Evolutionary conservation across 2,113 vertebrate species (phyloP).

Genomic region (Chiloscyllium plagiosum): DNA sequence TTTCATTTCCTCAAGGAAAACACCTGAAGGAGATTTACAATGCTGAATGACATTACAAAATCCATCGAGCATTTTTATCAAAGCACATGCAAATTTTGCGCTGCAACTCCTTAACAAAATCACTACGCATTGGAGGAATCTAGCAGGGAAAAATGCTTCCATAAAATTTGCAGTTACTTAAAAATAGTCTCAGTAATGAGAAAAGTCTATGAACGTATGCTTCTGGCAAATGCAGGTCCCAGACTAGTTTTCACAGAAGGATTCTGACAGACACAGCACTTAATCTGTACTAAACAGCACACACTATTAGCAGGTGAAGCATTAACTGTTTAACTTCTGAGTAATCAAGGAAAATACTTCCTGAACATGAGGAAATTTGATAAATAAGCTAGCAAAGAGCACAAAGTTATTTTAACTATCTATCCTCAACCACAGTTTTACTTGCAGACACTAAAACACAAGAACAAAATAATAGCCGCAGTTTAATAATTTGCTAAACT

Average conservation of each 20-base stretch:
- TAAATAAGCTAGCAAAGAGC: neutral
- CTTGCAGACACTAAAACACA: neutral
- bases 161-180: neutral
- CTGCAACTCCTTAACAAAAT: neutral
- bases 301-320: neutral
- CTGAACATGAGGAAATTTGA: neutral
- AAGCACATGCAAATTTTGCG: neutral
- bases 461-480: neutral
- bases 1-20: neutral
- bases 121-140: neutral
- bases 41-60: neutral
- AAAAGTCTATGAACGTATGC: neutral
- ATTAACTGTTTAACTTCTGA: neutral
- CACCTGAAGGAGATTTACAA: neutral
- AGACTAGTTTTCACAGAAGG: neutral
- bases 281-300: neutral
- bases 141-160: neutral
- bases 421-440: neutral
- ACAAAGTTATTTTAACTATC: neutral
- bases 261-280: neutral
- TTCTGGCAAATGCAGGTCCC: neutral
- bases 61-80: neutral
- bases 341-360: neutral
- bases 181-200: neutral
- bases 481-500: neutral